A percentile compares a stretch with the other conserved stretches of the same genome.
These are phyloP conservation scores for Cheilosia variabilis DNA, from an alignment of 2,888 invertebrate species.

Conservation along the genomic window DNA sequence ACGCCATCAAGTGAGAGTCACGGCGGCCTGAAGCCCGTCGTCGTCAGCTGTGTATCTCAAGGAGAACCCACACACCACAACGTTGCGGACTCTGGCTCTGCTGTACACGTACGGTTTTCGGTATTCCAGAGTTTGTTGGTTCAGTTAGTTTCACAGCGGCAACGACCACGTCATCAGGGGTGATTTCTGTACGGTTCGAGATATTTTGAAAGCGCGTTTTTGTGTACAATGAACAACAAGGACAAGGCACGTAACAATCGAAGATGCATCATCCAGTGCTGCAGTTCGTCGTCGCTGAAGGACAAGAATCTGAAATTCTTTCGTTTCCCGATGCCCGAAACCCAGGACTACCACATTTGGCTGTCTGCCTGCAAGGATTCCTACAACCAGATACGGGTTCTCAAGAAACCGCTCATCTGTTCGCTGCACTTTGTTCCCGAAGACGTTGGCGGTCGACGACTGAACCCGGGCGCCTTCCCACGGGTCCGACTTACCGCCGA, in stretches of 20 bases:
- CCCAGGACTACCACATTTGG: conserved; percentile 81
- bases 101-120: conserved; percentile 61
- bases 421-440: conserved; percentile 81
- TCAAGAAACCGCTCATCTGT: conserved; percentile 82
- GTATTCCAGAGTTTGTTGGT: conserved; percentile 64
- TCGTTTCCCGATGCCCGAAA: conserved; percentile 81
- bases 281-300: not conserved
- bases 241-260: conserved; percentile 81
- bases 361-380: conserved; percentile 82
- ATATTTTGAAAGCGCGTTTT: conserved; percentile 17
- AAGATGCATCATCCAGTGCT: conserved; percentile 82
- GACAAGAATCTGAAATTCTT: conserved; percentile 80
- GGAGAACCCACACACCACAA: conserved; percentile 68
- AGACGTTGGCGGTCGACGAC: conserved; percentile 80
- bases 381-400: conserved; percentile 80
- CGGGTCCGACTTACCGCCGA: conserved; percentile 80
- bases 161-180: conserved; percentile 42
- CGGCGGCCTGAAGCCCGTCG: conserved; percentile 71
- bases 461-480: conserved; percentile 80
- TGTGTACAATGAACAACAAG: conserved; percentile 41
- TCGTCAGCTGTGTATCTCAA: conserved; percentile 66
- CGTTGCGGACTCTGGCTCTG: conserved; percentile 46
- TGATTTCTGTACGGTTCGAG: conserved; percentile 34
- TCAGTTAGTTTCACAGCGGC: conserved; percentile 65
- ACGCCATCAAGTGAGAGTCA: conserved; percentile 74